Base-by-base conservation (phyloP, 1,140 invertebrate species). In the Scylla paramamosain region DNA sequence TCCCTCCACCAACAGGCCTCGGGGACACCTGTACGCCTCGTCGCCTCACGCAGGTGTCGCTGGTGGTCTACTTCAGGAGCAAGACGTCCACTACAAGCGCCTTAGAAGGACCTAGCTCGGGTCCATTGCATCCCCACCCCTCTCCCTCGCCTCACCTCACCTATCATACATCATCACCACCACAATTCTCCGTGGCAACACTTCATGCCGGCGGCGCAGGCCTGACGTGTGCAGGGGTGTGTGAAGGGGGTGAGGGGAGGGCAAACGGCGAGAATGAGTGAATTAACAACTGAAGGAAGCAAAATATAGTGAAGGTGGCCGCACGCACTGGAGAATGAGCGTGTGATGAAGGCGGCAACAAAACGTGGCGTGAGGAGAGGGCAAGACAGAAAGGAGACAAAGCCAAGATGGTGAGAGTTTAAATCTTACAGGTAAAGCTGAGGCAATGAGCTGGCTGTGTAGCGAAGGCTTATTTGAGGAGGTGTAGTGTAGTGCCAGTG, bases 231-330 rank as follows among this genome's bases (percentile, higher is more conserved):
- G 48, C 90, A 77, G 16, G 90, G 28, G 10, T 67, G 52, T 59
- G 90, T 77, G 52, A 48, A 92, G 31, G 8, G 52, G 48, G 90
- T 59, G 90, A 39, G 52, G 52, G 52, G 52, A 59, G 10, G 52
- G 28, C 67, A 92, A 92, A 77, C 48, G 16, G 48, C 25, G 10
- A 67, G 90, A 67, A 48, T 77, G 90, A 92, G 46, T 92, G 90
- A 92, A 92, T 92, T 92, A 92, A 39, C 28, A 29, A 46, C n/a
- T n/a, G n/a, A 31, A 20, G 52, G 10, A 39, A 29, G 48, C 31
- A 92, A 52, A 92, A 92, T 77, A 14, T n/a, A n/a, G 4, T 25
- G 86, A 29, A 31, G 10, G 52, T 59, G 52, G 52, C 10, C 16
- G 52, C 12, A 20, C 52, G 52, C 16, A 20, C 52, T 59, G 52